Evolutionary conservation across 2,888 invertebrate species (phyloP), one percentile per base, ranked within the genome.

Genomic region (Aleiodes alternator): DNA sequence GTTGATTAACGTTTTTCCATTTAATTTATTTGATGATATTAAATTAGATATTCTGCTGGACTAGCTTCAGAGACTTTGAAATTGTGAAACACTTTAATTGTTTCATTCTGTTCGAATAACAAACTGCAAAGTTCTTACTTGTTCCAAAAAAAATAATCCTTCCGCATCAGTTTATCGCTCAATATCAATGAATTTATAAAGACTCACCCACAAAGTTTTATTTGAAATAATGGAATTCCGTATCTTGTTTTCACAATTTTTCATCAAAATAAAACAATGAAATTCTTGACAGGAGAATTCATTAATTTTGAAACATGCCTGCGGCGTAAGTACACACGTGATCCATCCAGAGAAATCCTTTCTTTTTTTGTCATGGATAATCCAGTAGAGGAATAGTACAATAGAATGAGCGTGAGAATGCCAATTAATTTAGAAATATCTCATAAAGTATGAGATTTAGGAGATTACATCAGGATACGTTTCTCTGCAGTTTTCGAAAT

Each of bases 11-110:
- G 12, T 59, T 48, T 31, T 78, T 71, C 71, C 73, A 9, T 14
- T 66, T 29, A 14, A 55, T 55, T 73, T 7, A 50, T 72, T 34
- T 53, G 80, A 81, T 86, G 82, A 81, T 80, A 81, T 80, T 71
- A 66, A 83, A 84, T 82, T 84, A 83, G 84, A 84, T 86, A 82
- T 72, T 82, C 83, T 82, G 85, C 80, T 84, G 84, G 86, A 86
- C 85, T 86, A 86, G 84, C 82, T 86, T 86, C 81, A 79, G 80
- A 79, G 83, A 84, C 82, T 84, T 82, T 80, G 79, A 76, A 23
- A 23, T 23, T 23, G 77, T 76, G 78, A 75, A 79, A 81, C 76
- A 79, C 4, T 34, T 23, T 43, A 43, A 43, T 43, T 11, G 7
- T 43, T 43, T 9, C 4, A 43, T 43, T 43, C 9, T 9, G 43